Conservation (phyloP, 2,888 invertebrate species). For the Zonitis immaculata region DNA sequence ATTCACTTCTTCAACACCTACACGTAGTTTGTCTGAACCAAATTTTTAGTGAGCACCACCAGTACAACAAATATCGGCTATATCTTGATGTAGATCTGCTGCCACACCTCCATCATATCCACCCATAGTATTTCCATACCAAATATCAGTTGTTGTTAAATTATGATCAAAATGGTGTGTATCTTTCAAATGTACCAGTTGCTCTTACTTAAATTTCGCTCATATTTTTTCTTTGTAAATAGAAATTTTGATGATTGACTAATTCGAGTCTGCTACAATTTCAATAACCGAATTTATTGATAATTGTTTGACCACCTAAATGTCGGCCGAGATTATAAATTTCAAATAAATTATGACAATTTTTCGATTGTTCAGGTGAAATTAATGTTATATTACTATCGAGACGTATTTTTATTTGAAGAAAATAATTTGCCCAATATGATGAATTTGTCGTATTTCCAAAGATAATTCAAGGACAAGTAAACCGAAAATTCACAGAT, state of each 20-base stretch:
- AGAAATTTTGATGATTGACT: constrained; percentile 15
- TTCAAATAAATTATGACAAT: constrained; percentile 26
- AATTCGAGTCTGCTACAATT: constrained; percentile 6
- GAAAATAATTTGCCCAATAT: constrained; percentile 6
- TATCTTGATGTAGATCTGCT: constrained; percentile 29
- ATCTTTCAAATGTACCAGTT: constrained; percentile 28
- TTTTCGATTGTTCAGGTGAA: background rate
- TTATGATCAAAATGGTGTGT: constrained; percentile 31
- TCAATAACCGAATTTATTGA: constrained; percentile 6
- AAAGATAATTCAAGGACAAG: constrained; percentile 12
- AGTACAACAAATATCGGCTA: constrained; percentile 30
- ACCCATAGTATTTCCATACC: constrained; percentile 34
- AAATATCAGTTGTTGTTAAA: constrained; percentile 17
- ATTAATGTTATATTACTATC: constrained; percentile 22
- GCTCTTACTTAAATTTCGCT: constrained; percentile 27
- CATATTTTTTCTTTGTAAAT: constrained; percentile 32
- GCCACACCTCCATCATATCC: constrained; percentile 37
- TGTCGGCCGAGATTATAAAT: constrained; percentile 29
- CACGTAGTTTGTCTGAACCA: too few relatives aligned
- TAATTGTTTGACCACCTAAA: constrained; percentile 6
- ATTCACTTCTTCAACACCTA: too few relatives aligned
- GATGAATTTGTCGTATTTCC: background rate
- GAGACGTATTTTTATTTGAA: constrained; percentile 6
- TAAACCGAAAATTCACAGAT: constrained; percentile 4
- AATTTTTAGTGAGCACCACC: constrained; percentile 32